Evolutionary conservation across 1,140 invertebrate species (phyloP), one percentile per base, ranked within the genome.

Genomic region (Druon quercuslanigerum): DNA sequence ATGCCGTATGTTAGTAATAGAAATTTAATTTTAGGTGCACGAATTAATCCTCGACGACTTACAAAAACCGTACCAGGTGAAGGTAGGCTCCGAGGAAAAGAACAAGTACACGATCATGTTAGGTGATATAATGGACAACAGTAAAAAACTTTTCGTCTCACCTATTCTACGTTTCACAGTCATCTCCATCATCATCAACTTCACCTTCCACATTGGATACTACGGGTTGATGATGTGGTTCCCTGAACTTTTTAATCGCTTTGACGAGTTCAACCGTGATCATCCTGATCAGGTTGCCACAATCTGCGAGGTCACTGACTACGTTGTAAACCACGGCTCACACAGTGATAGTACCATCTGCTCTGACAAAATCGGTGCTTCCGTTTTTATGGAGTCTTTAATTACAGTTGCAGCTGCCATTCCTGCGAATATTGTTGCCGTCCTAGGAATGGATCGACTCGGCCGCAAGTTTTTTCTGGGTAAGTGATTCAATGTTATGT

Each of bases 161-260:
- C 96, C 96, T 46, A 96, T 97, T 76, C 89, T 96, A 56, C 94
- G 95, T 81, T 96, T 96, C 87, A 97, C 96, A 25, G 83, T 95
- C 71, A 95, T 97, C 83, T 96, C 96, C 50, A 96, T 97, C 79
- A 94, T 94, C 71, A 97, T 97, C 85, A 97, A 97, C 85, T 96
- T 97, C 86, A 96, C 96, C 79, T 97, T 97, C 90, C 96, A 97
- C 91, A 96, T 97, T 90, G 96, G 95, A 77, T 97, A 97, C 87
- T 97, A 97, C 84, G 96, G 96, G 70, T 91, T 97, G 20, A 96
- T 97, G 96, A 96, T 97, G 95, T 97, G 96, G 96, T 97, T 97
- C 91, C 96, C 96, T 0, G 96, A 97, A 90, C 93, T 97, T 79
- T 97, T 96, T 91, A 96, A 96, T 87, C 95, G 96, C 57, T 96